Base-by-base conservation (phyloP, 2,113 vertebrate genomes). In the Irena cyanogastra region DNA sequence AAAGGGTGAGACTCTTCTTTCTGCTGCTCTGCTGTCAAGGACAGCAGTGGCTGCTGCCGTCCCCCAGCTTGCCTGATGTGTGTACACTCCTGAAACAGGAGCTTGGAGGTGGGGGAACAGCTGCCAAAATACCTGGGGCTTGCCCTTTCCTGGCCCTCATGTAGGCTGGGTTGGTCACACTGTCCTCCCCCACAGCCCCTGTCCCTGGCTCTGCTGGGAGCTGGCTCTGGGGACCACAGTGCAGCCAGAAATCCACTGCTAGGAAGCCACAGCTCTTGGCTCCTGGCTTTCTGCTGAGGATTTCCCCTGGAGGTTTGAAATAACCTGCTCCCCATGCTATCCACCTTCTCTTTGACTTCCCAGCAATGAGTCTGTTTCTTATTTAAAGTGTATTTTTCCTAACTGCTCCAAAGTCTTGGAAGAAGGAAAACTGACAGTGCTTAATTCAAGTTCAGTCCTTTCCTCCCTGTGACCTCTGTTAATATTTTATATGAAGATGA, bases 321-420 rank as follows among this genome's bases (percentile, higher is more conserved):
- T 89, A 87, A 77, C 61, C 83, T 66, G 5, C 23, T 90, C 61
- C 27, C 49, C 60, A 26, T 3, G 7, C 50, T 5, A 2, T 75
- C 54, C 76, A 95, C 66, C 65, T 96, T 93, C 69, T 82, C 64
- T 72, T 91, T 35, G 64, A 64, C 83, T 84, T 81, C 56, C 49
- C 35, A 80, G 77, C 45, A 75, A 15, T 23, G 41, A 77, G 54
- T 91, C 74, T 94, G 61, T 87, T 95, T 97, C 87, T 96, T 27
- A 87, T 94, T 94, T 91, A 56, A 94, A 88, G 47, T 72, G 31
- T 82, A 44, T 92, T 97, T 94, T 93, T 74, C 59, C 27, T 84
- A 86, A 87, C 37, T 49, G 31, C 33, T 69, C 39, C 3, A 2
- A 85, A 59, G 57, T 41, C 65, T 87, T 90, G 54, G 63, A 90